Evolutionary conservation across 2,888 invertebrate species (phyloP).

Genomic region (Gandaritis pyraliata): DNA sequence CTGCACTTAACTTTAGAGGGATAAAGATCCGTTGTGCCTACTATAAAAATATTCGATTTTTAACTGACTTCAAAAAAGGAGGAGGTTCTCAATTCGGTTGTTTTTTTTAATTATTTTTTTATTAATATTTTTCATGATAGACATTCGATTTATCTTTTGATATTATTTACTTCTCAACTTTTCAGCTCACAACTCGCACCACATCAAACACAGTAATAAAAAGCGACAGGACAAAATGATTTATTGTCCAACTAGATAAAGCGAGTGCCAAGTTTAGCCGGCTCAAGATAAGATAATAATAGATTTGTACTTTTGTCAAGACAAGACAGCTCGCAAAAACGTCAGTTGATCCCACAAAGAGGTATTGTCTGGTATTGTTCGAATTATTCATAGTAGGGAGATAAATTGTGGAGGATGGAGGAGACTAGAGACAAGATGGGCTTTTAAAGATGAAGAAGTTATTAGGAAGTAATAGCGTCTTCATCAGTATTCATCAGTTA

Average conservation of each 20-base stretch:
- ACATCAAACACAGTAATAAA: slow-evolving; percentile 66
- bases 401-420: slow-evolving; percentile 20
- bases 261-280: slow-evolving; percentile 68
- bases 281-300: slow-evolving; percentile 63
- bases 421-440: not conserved
- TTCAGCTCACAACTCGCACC: slow-evolving; percentile 44
- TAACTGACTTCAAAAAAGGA: too few relatives aligned
- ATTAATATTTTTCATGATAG: too few relatives aligned
- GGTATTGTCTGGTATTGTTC: slow-evolving; percentile 39
- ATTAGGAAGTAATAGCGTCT: too few relatives aligned
- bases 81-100: too few relatives aligned
- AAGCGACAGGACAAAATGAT: slow-evolving; percentile 78
- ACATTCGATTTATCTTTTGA: too few relatives aligned
- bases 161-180: not conserved
- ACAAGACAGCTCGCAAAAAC: slow-evolving; percentile 40
- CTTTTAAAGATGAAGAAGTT: not conserved
- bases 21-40: too few relatives aligned
- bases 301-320: slow-evolving; percentile 67
- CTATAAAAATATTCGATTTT: too few relatives aligned
- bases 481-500: too few relatives aligned
- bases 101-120: too few relatives aligned
- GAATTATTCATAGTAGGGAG: slow-evolving; percentile 31
- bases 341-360: slow-evolving; percentile 26
- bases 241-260: slow-evolving; percentile 75
- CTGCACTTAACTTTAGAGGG: too few relatives aligned